Base-by-base conservation (phyloP, 2,797 vertebrate genomes). In the Xiphophorus birchmanni region DNA sequence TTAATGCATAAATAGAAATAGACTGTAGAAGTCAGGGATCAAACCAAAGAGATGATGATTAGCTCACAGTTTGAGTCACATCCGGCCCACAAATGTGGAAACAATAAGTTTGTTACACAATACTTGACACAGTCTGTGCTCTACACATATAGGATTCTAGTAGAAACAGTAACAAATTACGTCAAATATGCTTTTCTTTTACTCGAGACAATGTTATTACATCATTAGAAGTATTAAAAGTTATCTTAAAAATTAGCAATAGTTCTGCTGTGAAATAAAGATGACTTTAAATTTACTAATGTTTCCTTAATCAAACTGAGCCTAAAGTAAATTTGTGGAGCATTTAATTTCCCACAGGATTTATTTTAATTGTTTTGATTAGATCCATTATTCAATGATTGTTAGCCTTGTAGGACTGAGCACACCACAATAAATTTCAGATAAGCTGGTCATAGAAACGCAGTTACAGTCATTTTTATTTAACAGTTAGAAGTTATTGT, bases 371-470 rank as follows among this genome's bases (percentile, higher is more conserved):
- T 32, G 32, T 56, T 67, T 48, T 63, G 52, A 77, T n/a, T 23
- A 74, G 5, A 69, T n/a, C 35, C 15, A 71, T 72, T 40, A 32
- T 45, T 42, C 35, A 32, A 60, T 26, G 44, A 67, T 29, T 52
- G 56, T 3, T 44, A 67, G 29, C 18, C 15, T 18, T 77, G 37
- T 26, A 29, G 45, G 11, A 67, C 15, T 52, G 21, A 13, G 15
- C 63, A 47, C 15, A 73, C 26, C 7, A 29, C 75, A 35, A 83
- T 73, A 63, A 3, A 63, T 76, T 78, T 47, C 23, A 35, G 50
- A 37, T n/a, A 23, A 56, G n/a, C n/a, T 50, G 5, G 56, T 42
- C 69, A 71, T 74, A 73, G 17, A 77, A 37, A 40, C 0, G 1
- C 26, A 12, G 18, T 9, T 18, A 65, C 17, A 37, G 1, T 40